These are phyloP conservation scores for Stegostoma tigrinum DNA, from an alignment of 2,113 vertebrate genomes.

Conservation along the genomic window DNA sequence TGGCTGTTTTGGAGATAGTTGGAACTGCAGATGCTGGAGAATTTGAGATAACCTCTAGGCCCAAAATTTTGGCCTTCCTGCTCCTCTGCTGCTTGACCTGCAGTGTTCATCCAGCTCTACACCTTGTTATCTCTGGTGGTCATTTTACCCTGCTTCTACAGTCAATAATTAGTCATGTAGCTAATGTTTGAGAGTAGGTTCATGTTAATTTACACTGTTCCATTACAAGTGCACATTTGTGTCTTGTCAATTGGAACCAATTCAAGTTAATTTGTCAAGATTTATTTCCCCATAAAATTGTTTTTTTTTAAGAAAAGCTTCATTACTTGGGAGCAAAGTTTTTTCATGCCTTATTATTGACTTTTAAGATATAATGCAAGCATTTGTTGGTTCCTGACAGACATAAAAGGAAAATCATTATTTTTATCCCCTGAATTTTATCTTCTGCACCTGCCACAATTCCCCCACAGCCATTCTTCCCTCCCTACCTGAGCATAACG, in stretches of 20 bases:
- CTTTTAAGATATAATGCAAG: neutral
- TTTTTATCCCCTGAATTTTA: neutral
- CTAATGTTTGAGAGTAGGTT: constrained; percentile 17
- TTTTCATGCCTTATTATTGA: neutral
- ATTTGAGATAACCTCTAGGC: too few species aligned
- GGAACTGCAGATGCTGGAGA: too few species aligned
- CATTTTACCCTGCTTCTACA: neutral
- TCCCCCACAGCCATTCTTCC: neutral
- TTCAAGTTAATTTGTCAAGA: constrained; percentile 8
- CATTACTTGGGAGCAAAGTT: neutral
- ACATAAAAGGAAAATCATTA: neutral
- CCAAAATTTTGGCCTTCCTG: too few species aligned
- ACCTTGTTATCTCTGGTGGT: neutral
- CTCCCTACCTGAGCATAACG: neutral
- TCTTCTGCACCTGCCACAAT: neutral
- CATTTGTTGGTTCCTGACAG: neutral
- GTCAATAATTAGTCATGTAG: constrained; percentile 11
- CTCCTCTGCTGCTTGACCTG: too few species aligned
- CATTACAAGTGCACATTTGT: constrained; percentile 11
- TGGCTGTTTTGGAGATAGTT: too few species aligned
- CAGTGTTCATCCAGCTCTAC: too few species aligned
- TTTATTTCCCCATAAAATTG: neutral
- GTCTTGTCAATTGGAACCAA: constrained; percentile 21
- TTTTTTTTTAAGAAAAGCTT: neutral
- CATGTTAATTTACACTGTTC: constrained; percentile 24